A percentile compares a stretch with the other conserved stretches of the same genome.
Evolutionary conservation across 2,113 vertebrate species (phyloP).

Genomic region (Genyomyrus donnyi): DNA sequence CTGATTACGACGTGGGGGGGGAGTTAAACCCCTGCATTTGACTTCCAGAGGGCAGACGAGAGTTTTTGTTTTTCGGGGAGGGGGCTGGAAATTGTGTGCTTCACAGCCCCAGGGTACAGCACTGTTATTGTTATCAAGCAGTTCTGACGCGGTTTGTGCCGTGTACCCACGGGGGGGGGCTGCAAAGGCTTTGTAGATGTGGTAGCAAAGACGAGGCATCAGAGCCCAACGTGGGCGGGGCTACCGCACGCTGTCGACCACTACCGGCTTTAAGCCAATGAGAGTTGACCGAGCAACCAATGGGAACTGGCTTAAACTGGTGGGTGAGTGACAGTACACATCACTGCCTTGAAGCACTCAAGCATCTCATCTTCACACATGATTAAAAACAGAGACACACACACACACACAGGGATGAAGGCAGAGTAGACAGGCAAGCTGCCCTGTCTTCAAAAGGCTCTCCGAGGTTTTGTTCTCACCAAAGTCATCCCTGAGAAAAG

Average conservation of each 20-base stretch:
- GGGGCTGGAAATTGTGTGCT: background rate
- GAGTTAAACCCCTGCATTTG: background rate
- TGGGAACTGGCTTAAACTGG: background rate
- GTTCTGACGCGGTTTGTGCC: background rate
- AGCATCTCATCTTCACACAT: slow-evolving; percentile 24
- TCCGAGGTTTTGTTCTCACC: background rate
- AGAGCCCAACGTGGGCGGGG: background rate
- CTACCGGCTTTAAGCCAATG: background rate
- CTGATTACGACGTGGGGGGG: background rate
- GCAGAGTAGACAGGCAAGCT: background rate
- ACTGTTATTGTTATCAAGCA: background rate
- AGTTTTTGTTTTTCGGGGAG: background rate
- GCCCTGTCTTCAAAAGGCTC: background rate
- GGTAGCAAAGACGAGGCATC: background rate
- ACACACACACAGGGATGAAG: background rate
- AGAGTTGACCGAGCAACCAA: background rate
- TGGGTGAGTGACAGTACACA: slow-evolving; percentile 22
- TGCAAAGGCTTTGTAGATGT: background rate
- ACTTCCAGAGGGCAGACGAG: background rate
- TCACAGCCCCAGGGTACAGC: background rate
- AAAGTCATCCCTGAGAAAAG: background rate
- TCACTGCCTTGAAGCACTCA: slow-evolving; percentile 22
- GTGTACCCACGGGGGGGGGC: background rate
- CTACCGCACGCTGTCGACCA: background rate
- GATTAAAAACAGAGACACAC: slow-evolving; percentile 33